phyloP scores from a whole-genome alignment of 2,888 invertebrate genomes.

The Norana najaformis region DNA sequence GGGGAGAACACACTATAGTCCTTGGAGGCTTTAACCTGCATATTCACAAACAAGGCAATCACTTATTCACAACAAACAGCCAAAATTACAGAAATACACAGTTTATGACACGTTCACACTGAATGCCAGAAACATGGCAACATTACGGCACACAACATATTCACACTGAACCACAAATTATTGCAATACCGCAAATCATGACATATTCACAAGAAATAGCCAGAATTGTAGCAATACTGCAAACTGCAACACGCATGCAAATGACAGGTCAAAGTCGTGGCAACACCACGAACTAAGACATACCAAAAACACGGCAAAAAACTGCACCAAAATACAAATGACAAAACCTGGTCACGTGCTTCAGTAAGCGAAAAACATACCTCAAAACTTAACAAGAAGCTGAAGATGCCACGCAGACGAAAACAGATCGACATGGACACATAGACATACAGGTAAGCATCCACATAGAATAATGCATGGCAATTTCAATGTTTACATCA shows the following conservation, averaged over 20 bases:
- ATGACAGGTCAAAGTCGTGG: background rate
- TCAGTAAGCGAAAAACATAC: background rate
- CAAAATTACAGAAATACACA: background rate
- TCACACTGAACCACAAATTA: background rate
- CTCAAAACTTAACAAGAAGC: background rate
- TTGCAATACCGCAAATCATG: background rate
- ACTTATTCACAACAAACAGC: background rate
- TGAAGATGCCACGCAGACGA: background rate
- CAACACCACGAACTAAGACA: background rate
- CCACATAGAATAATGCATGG: background rate
- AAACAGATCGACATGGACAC: background rate
- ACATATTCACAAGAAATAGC: background rate
- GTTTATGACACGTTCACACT: background rate
- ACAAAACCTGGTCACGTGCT: background rate
- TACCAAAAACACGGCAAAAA: background rate
- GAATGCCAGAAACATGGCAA: background rate
- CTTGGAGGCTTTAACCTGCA: background rate
- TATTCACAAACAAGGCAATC: conserved; percentile 1
- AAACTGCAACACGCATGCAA: background rate
- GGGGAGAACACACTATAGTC: background rate
- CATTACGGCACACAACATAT: background rate
- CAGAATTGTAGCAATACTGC: background rate
- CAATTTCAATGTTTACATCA: background rate
- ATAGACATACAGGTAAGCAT: background rate
- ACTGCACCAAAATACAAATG: background rate